Evolutionary conservation across 1,140 invertebrate species (phyloP).

Genomic region (Anastatus disparis): DNA sequence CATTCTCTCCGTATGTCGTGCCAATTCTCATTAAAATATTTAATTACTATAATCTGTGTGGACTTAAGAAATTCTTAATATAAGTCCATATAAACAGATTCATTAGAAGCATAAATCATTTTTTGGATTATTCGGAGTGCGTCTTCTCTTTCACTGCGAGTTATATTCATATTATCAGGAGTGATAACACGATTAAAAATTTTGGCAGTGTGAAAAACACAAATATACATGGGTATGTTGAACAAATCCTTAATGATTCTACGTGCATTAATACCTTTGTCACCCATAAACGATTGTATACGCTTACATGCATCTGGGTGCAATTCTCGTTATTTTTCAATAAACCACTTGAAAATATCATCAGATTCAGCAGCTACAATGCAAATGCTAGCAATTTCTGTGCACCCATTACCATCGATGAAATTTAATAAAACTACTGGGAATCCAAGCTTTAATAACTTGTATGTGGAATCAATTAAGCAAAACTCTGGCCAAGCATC

Average conservation of each 20-base stretch:
- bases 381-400: not conserved
- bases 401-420: not conserved
- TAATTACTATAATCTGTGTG: not conserved
- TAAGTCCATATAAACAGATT: not conserved
- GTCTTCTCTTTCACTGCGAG: not conserved
- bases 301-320: not conserved
- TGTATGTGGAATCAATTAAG: not conserved
- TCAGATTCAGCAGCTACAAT: not conserved
- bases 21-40: not conserved
- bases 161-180: not conserved
- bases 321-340: not conserved
- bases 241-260: not conserved
- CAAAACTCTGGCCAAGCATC: not conserved
- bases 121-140: not conserved
- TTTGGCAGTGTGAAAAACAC: not conserved
- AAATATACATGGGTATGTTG: not conserved
- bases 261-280: not conserved
- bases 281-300: not conserved
- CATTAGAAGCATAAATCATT: not conserved
- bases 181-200: not conserved
- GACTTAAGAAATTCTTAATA: not conserved
- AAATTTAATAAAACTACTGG: not conserved
- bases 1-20: not conserved
- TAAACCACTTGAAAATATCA: not conserved
- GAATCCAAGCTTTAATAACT: not conserved